Conservation (phyloP, 2,888 invertebrate species). For the Agrotis exclamationis region DNA sequence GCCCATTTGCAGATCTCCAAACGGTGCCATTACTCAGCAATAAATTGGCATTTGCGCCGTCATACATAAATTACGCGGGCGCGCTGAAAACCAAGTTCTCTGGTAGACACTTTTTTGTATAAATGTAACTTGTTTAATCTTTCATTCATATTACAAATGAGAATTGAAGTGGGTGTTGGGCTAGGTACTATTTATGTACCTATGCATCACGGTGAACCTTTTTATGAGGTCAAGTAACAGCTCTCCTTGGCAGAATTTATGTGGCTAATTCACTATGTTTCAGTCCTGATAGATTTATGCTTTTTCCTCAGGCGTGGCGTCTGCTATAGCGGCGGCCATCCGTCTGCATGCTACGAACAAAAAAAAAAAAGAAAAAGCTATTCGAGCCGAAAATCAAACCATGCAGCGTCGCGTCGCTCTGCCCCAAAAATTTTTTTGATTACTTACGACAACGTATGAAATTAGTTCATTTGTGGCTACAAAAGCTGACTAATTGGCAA, state of each 20-base stretch:
- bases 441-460: slow-evolving; percentile 38
- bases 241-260: slow-evolving; percentile 68
- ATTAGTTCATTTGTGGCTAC: slow-evolving; percentile 63
- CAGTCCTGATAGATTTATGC: slow-evolving; percentile 74
- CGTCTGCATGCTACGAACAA: slow-evolving; percentile 31
- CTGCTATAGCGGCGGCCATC: slow-evolving; percentile 46
- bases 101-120: slow-evolving; percentile 84
- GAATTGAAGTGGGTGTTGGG: slow-evolving; percentile 24
- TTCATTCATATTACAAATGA: slow-evolving; percentile 60
- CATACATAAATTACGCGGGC: slow-evolving; percentile 90
- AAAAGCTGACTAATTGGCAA: slow-evolving; percentile 75
- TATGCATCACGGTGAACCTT: slow-evolving; percentile 48
- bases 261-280: slow-evolving; percentile 74
- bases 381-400: slow-evolving; percentile 7
- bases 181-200: slow-evolving; percentile 21
- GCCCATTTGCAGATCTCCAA: slow-evolving; percentile 91
- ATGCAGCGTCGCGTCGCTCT: neutral
- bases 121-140: slow-evolving; percentile 71
- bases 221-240: slow-evolving; percentile 64
- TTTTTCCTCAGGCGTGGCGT: slow-evolving; percentile 65
- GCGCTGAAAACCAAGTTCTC: slow-evolving; percentile 86
- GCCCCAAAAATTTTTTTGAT: slow-evolving; percentile 29
- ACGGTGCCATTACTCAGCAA: slow-evolving; percentile 91
- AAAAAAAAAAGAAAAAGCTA: slow-evolving; percentile 35
- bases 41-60: slow-evolving; percentile 91